Evolutionary conservation across 2,888 invertebrate genomes (phyloP).

Genomic region (Eupithecia inturbata): DNA sequence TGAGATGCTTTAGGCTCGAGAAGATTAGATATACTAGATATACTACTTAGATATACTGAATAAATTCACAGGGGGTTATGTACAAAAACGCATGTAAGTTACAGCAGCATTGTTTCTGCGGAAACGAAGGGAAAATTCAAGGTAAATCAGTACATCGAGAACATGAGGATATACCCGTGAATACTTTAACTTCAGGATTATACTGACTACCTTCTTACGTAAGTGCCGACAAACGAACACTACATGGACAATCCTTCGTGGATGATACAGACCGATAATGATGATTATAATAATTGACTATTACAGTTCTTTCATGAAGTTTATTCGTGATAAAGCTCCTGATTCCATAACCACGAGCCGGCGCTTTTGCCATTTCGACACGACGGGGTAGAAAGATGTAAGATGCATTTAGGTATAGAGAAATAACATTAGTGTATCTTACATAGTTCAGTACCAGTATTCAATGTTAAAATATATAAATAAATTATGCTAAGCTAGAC

Average conservation of each 20-base stretch:
- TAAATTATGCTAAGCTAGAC: no score
- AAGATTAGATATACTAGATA: no score
- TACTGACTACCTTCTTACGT: neutral
- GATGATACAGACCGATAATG: neutral
- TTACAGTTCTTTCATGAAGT: neutral
- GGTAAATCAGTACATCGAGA: neutral
- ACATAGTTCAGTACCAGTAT: no score
- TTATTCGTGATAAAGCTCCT: neutral
- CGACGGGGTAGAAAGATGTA: neutral
- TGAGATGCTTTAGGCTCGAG: neutral
- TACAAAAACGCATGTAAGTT: no score
- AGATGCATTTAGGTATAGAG: slow-evolving; percentile 1
- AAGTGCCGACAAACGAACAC: neutral
- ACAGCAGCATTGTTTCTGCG: neutral
- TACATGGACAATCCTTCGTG: neutral
- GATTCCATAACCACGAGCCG: slow-evolving; percentile 42
- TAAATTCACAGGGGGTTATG: no score
- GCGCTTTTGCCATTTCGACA: slow-evolving; percentile 18
- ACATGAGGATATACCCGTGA: neutral
- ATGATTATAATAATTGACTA: no score
- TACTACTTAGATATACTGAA: no score
- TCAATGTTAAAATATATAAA: no score
- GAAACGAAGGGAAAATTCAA: no score
- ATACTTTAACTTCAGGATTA: neutral
- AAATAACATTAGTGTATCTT: no score